A percentile compares a stretch with the other conserved stretches of the same genome.
Conservation (phyloP, 2,113 vertebrate species). For the Pionites leucogaster region DNA sequence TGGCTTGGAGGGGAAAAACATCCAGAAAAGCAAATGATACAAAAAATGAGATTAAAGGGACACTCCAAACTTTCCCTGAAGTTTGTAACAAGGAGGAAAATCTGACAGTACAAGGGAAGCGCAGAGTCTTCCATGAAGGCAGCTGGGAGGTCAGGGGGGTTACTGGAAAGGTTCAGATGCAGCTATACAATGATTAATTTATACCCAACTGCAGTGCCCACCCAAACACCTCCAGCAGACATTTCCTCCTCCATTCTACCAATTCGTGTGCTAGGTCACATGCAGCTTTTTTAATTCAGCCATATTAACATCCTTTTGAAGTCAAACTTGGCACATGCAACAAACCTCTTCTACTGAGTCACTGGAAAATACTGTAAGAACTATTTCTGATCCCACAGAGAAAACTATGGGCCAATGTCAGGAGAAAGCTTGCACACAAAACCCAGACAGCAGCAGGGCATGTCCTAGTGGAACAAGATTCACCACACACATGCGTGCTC, state of each 20-base stretch:
- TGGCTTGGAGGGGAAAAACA: background rate
- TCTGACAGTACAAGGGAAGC: background rate
- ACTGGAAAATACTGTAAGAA: constrained; percentile 13
- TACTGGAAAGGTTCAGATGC: background rate
- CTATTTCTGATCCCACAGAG: background rate
- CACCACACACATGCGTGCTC: background rate
- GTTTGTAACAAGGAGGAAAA: background rate
- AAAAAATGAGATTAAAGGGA: background rate
- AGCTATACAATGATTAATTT: background rate
- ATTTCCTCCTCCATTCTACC: background rate
- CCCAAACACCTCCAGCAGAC: background rate
- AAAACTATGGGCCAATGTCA: background rate
- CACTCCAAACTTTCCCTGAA: background rate
- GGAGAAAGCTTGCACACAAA: background rate
- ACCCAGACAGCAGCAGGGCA: background rate
- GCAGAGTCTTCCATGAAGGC: background rate
- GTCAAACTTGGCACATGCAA: background rate
- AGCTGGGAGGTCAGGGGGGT: background rate
- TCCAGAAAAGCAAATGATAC: background rate
- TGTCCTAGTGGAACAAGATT: background rate
- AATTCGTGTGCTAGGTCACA: background rate
- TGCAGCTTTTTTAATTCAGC: background rate
- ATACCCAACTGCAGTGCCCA: background rate
- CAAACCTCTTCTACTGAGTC: background rate
- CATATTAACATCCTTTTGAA: background rate